phyloP scores from a whole-genome alignment of 2,113 vertebrate genomes.

The Catharus bicknelli region DNA sequence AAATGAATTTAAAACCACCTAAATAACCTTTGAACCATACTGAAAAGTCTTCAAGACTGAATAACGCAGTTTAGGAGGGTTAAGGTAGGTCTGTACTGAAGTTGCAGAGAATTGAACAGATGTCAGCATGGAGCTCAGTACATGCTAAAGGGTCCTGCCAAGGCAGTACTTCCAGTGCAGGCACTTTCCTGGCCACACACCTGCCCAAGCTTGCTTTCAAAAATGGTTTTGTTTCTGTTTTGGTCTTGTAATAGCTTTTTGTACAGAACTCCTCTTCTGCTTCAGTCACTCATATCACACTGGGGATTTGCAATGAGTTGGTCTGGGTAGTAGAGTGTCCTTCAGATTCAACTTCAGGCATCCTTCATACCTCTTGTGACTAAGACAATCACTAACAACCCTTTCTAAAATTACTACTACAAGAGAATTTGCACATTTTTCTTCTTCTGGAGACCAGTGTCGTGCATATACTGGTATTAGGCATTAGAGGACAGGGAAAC shows the following conservation, averaged over 20 bases:
- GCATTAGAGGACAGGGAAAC: background rate
- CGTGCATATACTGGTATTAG: background rate
- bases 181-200: background rate
- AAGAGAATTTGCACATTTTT: background rate
- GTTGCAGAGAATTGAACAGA: background rate
- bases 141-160: background rate
- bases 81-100: background rate
- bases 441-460: background rate
- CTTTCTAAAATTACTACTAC: background rate
- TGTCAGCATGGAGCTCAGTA: background rate
- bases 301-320: background rate
- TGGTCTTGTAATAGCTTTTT: background rate
- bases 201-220: background rate
- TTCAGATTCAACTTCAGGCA: background rate
- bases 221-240: background rate
- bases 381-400: background rate
- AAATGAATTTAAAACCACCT: background rate
- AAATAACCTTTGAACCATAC: background rate
- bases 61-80: background rate
- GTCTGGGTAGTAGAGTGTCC: background rate
- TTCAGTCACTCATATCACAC: fast-evolving
- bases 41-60: background rate
- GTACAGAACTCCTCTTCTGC: background rate
- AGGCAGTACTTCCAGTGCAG: background rate
- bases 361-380: background rate